These are phyloP conservation scores for Xanthostigma xanthostigma DNA, from an alignment of 2,888 invertebrate species.

Conservation along the genomic window DNA sequence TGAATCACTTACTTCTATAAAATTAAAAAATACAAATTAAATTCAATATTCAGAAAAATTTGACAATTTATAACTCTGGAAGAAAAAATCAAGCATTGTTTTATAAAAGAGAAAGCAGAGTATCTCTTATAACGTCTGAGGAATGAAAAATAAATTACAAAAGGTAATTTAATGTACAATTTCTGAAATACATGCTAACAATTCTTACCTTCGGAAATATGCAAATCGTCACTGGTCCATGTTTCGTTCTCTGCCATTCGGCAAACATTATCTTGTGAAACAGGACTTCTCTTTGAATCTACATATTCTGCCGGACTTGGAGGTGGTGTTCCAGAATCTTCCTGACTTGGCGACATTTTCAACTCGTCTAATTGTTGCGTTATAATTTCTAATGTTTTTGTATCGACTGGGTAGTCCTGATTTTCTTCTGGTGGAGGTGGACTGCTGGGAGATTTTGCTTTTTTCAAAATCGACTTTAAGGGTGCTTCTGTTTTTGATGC, in stretches of 20 bases:
- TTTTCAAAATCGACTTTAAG: conserved; percentile 4
- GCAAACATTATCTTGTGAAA: neutral
- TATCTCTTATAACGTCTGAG: too few species aligned
- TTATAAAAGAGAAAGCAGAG: too few species aligned
- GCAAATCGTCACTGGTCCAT: neutral
- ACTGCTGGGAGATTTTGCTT: neutral
- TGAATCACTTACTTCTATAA: too few species aligned
- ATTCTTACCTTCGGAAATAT: neutral
- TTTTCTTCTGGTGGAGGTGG: conserved; percentile 6
- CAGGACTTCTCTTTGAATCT: neutral
- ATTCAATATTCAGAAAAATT: too few species aligned
- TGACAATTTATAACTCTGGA: too few species aligned
- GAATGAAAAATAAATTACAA: too few species aligned
- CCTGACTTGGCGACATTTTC: conserved; percentile 14
- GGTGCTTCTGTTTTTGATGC: neutral
- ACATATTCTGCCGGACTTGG: conserved; percentile 26
- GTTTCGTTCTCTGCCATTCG: neutral
- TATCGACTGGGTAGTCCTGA: conserved; percentile 12
- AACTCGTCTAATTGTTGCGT: conserved; percentile 23
- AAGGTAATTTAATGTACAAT: too few species aligned
- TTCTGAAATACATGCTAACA: too few species aligned
- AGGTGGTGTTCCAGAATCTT: conserved; percentile 23
- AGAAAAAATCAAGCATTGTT: too few species aligned
- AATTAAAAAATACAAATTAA: too few species aligned
- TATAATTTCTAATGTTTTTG: conserved; percentile 22